Percentiles rank a stretch among this genome's conserved stretches.
phyloP scores from a whole-genome alignment of 1,140 invertebrate species.

The Drosophila ironensis region DNA sequence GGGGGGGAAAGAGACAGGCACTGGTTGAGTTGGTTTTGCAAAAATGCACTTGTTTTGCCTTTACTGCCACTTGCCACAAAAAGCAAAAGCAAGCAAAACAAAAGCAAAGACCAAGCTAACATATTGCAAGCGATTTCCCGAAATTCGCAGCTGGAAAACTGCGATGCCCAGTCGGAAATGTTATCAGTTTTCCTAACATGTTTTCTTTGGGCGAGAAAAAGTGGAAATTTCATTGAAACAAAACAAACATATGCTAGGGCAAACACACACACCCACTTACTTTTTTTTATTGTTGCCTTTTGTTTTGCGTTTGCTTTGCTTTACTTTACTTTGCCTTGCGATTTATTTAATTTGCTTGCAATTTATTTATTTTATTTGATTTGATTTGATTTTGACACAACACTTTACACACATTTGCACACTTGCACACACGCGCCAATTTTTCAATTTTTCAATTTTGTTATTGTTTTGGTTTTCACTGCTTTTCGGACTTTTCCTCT shows the following conservation, averaged over 20 bases:
- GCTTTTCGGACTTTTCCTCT: conserved; percentile 1
- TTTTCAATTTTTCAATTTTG: conserved; percentile 40
- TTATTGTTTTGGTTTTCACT: conserved; percentile 48
- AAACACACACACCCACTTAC: conserved; percentile 6
- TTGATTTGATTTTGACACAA: neutral
- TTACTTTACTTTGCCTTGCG: conserved; percentile 2
- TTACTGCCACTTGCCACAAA: conserved; percentile 38
- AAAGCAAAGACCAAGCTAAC: conserved; percentile 32
- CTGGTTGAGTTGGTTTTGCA: conserved; percentile 69
- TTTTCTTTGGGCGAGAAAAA: neutral
- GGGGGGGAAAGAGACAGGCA: too few relatives aligned
- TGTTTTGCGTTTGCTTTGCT: neutral
- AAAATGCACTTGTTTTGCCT: conserved; percentile 60
- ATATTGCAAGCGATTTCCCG: conserved; percentile 42
- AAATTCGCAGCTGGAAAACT: conserved; percentile 16
- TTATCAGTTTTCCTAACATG: neutral
- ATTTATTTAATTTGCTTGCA: neutral
- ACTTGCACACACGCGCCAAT: conserved; percentile 3
- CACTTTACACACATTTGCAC: conserved; percentile 18
- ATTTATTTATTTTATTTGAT: neutral
- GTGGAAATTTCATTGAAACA: conserved; percentile 1
- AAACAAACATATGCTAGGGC: conserved; percentile 39
- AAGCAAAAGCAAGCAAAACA: neutral
- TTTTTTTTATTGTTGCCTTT: conserved; percentile 21
- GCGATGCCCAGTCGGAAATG: neutral